Conservation (phyloP, 2,797 vertebrate species). For the Parauchenoglanis punctatus region DNA sequence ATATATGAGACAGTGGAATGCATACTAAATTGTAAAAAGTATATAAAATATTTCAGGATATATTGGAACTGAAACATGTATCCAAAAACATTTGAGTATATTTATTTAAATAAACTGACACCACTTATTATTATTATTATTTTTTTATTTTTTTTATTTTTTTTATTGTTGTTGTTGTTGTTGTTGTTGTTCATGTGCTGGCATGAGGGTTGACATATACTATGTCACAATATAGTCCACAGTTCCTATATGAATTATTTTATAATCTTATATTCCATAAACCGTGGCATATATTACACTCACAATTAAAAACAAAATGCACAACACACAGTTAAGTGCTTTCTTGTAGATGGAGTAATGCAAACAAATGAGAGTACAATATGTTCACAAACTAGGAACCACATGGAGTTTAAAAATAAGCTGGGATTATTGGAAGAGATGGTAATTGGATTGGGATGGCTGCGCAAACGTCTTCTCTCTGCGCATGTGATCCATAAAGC, state of each 20-base stretch:
- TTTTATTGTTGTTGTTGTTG: background rate
- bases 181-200: background rate
- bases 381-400: constrained; percentile 41
- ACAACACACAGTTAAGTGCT: constrained; percentile 53
- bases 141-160: background rate
- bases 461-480: constrained; percentile 53
- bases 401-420: constrained; percentile 61
- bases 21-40: no score
- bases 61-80: no score
- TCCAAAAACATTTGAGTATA: no score
- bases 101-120: background rate
- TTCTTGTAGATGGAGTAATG: constrained; percentile 57
- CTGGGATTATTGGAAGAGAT: constrained; percentile 55
- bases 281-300: background rate
- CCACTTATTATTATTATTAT: background rate
- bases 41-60: no score
- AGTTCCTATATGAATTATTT: background rate
- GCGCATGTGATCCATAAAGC: constrained; percentile 59
- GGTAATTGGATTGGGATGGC: constrained; percentile 61
- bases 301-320: constrained; percentile 69
- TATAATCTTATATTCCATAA: background rate
- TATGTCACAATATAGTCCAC: background rate
- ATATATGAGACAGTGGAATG: no score
- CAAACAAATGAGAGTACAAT: constrained; percentile 56
- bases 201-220: background rate